A percentile compares a stretch with the other conserved stretches of the same genome.
These are phyloP conservation scores for Bovichtus diacanthus DNA, from an alignment of 2,797 vertebrate genomes.

Conservation along the genomic window DNA sequence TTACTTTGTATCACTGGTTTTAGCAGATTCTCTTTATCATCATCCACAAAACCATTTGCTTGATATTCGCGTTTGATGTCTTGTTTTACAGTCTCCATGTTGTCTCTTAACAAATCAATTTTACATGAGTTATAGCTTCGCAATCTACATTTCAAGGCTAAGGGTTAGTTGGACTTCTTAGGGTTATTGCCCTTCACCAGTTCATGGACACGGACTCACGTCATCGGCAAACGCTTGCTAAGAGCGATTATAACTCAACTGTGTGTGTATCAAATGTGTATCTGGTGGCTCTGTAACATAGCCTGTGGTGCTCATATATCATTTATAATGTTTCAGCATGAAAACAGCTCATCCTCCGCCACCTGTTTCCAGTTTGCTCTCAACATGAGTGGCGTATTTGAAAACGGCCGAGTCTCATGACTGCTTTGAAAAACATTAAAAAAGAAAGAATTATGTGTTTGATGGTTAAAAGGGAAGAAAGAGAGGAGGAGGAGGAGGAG, in stretches of 20 bases:
- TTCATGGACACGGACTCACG: not conserved
- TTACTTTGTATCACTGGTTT: not conserved
- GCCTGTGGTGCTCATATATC: slow-evolving; percentile 29
- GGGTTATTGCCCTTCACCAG: slow-evolving; percentile 4
- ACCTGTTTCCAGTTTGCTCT: slow-evolving; percentile 59
- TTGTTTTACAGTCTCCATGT: not conserved
- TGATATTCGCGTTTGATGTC: not conserved
- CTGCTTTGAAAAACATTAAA: slow-evolving; percentile 39
- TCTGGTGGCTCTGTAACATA: not conserved
- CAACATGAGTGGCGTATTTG: slow-evolving; percentile 40
- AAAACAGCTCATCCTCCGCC: slow-evolving; percentile 20
- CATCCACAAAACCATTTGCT: not conserved
- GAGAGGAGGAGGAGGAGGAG: not conserved
- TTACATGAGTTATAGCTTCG: slow-evolving; percentile 2
- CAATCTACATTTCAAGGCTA: not conserved
- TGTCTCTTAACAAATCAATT: not conserved
- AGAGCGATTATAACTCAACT: not conserved
- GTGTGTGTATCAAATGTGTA: not conserved
- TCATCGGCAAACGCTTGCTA: not conserved
- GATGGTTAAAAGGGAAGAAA: slow-evolving; percentile 9
- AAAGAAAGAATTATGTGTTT: not conserved
- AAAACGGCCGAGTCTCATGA: slow-evolving; percentile 1
- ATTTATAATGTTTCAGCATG: not conserved
- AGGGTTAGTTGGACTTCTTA: not conserved
- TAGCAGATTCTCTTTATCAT: not conserved